These are phyloP conservation scores for Grammomys surdaster DNA, from an alignment of 2,113 vertebrate species.

Conservation along the genomic window DNA sequence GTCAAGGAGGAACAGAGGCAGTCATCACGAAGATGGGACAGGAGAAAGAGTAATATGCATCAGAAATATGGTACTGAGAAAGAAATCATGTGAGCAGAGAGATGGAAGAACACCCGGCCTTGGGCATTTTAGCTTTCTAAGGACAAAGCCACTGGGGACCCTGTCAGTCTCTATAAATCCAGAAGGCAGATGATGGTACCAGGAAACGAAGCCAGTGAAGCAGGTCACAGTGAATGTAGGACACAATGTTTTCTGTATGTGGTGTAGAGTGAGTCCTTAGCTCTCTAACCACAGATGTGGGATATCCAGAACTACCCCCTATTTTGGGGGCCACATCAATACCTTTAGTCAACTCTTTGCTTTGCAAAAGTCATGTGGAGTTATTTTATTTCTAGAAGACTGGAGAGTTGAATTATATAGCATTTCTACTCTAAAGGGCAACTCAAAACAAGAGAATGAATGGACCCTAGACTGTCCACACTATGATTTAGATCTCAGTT, in stretches of 20 bases:
- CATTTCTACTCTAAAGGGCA: not conserved
- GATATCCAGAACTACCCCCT: too few species aligned
- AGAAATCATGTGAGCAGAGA: not conserved
- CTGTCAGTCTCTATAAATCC: not conserved
- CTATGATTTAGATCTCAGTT: not conserved
- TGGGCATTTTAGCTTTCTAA: not conserved
- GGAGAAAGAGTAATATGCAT: not conserved
- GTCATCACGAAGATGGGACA: not conserved
- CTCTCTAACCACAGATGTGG: too few species aligned
- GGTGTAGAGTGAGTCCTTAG: not conserved
- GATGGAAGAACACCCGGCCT: not conserved
- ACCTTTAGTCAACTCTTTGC: not conserved
- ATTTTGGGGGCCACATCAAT: too few species aligned
- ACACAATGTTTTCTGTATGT: not conserved
- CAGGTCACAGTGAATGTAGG: rapidly evolving
- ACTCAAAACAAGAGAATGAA: not conserved
- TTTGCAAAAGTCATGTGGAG: not conserved
- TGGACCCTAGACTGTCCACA: not conserved
- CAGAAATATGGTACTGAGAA: conserved; percentile 34
- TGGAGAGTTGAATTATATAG: not conserved
- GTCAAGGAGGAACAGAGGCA: not conserved
- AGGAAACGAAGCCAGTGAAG: not conserved
- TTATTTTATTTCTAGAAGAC: not conserved
- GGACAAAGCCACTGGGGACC: not conserved
- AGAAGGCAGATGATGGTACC: not conserved